Evolutionary conservation across 2,888 invertebrate genomes (phyloP).

Genomic region (Eupithecia inturbata): DNA sequence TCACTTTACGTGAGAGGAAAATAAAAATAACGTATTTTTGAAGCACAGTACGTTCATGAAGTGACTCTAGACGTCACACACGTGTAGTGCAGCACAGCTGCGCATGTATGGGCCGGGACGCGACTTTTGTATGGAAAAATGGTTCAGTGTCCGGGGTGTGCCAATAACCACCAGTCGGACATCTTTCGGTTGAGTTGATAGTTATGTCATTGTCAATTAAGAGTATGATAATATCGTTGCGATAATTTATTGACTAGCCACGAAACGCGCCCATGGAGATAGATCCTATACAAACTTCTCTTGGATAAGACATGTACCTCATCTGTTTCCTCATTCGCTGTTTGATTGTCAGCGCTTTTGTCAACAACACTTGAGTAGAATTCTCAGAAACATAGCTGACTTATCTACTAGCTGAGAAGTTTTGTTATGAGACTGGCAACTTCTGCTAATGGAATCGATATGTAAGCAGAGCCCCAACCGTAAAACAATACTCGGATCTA

Average conservation of each 20-base stretch:
- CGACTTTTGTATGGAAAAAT: too few species aligned
- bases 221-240: neutral
- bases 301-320: neutral
- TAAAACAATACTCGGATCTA: too few species aligned
- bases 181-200: too few species aligned
- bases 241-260: neutral
- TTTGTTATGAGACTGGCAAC: neutral
- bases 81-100: too few species aligned
- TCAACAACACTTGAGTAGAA: neutral
- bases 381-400: neutral
- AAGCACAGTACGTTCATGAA: too few species aligned
- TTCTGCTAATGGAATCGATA: conserved; percentile 7
- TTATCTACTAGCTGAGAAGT: conserved; percentile 5
- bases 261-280: neutral
- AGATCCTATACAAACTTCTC: neutral
- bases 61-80: too few species aligned
- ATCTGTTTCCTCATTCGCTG: neutral
- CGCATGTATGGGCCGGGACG: too few species aligned
- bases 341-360: conserved; percentile 5
- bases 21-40: too few species aligned
- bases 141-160: too few species aligned
- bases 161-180: too few species aligned
- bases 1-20: too few species aligned
- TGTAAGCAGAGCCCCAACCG: neutral
- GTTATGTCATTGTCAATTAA: too few species aligned